These are phyloP conservation scores for Aproaerema taeniolella DNA, from an alignment of 2,888 invertebrate genomes.

Conservation along the genomic window DNA sequence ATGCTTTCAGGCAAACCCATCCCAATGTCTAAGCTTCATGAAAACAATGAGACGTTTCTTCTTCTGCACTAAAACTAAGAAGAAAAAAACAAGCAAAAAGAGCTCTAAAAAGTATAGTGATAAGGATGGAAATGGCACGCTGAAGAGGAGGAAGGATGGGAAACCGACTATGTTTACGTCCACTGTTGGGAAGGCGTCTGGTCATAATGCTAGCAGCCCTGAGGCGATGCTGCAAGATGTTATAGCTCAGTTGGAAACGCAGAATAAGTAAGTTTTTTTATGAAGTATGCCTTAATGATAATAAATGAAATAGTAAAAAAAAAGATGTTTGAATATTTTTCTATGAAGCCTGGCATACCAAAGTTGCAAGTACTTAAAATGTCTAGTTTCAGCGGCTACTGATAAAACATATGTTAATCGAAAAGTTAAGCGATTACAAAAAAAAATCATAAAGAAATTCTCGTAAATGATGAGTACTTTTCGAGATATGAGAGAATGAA, in stretches of 20 bases:
- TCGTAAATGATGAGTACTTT: no score
- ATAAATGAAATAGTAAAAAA: no score
- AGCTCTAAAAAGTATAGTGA: conserved; percentile 31
- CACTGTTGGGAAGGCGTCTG: conserved; percentile 66
- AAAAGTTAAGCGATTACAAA: no score
- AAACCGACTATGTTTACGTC: conserved; percentile 60
- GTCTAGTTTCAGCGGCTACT: no score
- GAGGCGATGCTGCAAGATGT: conserved; percentile 82
- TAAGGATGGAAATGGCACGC: conserved; percentile 29
- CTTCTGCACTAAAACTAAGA: conserved; percentile 64
- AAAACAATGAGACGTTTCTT: conserved; percentile 63
- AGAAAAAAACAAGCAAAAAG: conserved; percentile 40
- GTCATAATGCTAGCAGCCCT: conserved; percentile 66
- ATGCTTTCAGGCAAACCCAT: conserved; percentile 51
- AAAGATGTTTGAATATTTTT: no score
- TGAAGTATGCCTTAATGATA: no score
- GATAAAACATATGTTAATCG: no score
- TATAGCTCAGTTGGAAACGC: conserved; percentile 83
- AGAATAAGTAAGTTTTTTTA: conserved; percentile 68
- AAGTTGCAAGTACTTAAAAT: no score
- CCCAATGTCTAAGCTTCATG: conserved; percentile 62
- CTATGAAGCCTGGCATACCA: no score
- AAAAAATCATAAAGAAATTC: no score
- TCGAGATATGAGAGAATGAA: no score
- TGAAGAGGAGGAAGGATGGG: conserved; percentile 34